Evolutionary conservation across 2,888 invertebrate species (phyloP).

Genomic region (Pterostichus niger): DNA sequence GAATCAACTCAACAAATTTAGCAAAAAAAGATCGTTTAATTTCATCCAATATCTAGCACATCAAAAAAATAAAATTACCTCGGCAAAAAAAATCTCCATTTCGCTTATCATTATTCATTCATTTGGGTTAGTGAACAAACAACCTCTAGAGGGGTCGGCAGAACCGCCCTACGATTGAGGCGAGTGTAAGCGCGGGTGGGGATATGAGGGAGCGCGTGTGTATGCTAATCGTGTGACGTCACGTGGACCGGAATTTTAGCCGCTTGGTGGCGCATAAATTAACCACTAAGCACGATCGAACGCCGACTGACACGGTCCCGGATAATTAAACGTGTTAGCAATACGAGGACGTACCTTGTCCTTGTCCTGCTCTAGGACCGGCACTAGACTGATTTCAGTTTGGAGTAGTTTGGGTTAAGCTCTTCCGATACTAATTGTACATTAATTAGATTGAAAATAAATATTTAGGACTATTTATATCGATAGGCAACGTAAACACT

Average conservation of each 20-base stretch:
- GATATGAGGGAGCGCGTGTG: conserved; percentile 5
- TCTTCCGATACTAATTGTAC: neutral
- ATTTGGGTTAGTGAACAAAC: neutral
- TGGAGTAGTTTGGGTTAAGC: conserved; percentile 7
- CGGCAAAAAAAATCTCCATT: too few relatives aligned
- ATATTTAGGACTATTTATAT: too few relatives aligned
- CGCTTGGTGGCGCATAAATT: conserved; percentile 72
- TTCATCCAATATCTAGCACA: neutral
- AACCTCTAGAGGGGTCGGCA: neutral
- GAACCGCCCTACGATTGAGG: neutral
- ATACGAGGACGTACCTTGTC: neutral
- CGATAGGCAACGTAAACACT: too few relatives aligned
- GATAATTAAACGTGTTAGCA: conserved; percentile 62
- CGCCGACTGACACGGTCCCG: conserved; percentile 48
- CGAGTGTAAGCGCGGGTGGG: too few relatives aligned
- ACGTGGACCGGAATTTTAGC: conserved; percentile 67
- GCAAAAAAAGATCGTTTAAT: neutral
- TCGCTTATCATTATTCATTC: conserved; percentile 11
- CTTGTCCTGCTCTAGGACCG: neutral
- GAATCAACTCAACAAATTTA: neutral
- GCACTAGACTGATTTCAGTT: conserved; percentile 1
- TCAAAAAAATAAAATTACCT: neutral
- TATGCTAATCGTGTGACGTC: conserved; percentile 59
- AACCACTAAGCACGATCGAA: conserved; percentile 71
- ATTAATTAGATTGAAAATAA: neutral